Evolutionary conservation across 1,140 invertebrate species (phyloP), one percentile per base, ranked within the genome.

Genomic region (Hypsibius dujardini): DNA sequence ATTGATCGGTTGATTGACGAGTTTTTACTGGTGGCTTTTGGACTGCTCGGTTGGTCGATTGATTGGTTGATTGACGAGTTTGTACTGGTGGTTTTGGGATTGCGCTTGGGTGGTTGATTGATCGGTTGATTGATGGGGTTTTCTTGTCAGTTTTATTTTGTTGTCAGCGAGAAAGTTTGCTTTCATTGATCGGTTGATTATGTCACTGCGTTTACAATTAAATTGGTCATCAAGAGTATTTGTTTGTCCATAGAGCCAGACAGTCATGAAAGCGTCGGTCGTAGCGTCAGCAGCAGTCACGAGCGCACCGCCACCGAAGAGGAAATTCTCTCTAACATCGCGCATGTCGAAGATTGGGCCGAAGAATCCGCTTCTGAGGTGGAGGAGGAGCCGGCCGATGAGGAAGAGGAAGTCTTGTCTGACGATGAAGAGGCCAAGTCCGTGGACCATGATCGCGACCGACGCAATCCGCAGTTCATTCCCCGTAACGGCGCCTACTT

Each of bases 201-300:
- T 28, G 28, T 28, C 28, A 28, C 28, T 28, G 28, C 28, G 28
- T 28, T 28, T 28, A 28, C 28, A 28, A 28, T 28, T 28, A 28
- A 28, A 28, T 28, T 28, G 28, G 28, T 28, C 28, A 28, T 28
- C 28, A 28, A 28, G 28, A 28, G 28, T 28, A 28, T 28, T 56
- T 56, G 50, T 56, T 56, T n/a, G 50, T 56, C n/a, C 7, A 56
- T 56, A 56, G 50, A 56, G 50, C 50, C 50, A n/a, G n/a, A 56
- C 7, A 28, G 28, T 28, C 28, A 28, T 28, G 28, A 28, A 28
- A 28, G 28, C 28, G 28, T 28, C 28, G 28, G 28, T 28, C 28
- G 28, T 28, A 28, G 28, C 28, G 28, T 28, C 28, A 56, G 50
- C 50, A 56, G 50, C 50, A n/a, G 7, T n/a, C 7, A 7, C 7